Conservation (phyloP, 2,797 vertebrate species). For the Carapus acus region DNA sequence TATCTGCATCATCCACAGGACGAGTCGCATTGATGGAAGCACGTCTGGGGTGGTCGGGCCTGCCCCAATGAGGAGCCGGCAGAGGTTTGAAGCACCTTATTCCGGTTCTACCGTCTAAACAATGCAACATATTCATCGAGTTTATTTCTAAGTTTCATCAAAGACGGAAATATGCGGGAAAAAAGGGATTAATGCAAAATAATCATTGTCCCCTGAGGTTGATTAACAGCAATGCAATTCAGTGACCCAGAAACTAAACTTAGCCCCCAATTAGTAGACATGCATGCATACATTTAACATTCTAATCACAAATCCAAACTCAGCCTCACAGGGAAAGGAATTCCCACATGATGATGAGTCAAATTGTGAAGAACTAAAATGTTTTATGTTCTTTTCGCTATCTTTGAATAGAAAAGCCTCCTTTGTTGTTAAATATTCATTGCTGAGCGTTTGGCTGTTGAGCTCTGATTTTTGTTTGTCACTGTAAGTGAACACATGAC, state of each 20-base stretch:
- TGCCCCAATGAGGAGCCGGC: neutral
- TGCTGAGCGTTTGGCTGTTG: no score
- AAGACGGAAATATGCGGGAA: conserved; percentile 42
- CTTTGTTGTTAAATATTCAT: no score
- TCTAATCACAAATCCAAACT: conserved; percentile 65
- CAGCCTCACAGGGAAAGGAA: conserved; percentile 55
- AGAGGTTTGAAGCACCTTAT: neutral
- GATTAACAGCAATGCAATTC: conserved; percentile 74
- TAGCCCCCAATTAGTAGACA: conserved; percentile 65
- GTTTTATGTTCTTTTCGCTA: no score
- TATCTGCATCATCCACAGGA: no score
- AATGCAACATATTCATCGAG: conserved; percentile 46
- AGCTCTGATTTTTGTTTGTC: no score
- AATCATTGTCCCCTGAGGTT: conserved; percentile 63
- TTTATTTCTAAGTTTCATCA: conserved; percentile 43
- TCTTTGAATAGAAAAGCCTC: no score
- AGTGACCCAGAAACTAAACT: conserved; percentile 76
- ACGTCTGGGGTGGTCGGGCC: neutral
- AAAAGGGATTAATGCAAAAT: conserved; percentile 52
- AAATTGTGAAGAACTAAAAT: conserved; percentile 31
- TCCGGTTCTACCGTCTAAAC: conserved; percentile 5
- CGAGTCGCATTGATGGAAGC: neutral
- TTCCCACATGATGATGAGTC: conserved; percentile 62
- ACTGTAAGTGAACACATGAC: no score
- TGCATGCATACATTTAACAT: conserved; percentile 59